Evolutionary conservation across 2,797 vertebrate genomes (phyloP).

Genomic region (Epinephelus malabaricus): DNA sequence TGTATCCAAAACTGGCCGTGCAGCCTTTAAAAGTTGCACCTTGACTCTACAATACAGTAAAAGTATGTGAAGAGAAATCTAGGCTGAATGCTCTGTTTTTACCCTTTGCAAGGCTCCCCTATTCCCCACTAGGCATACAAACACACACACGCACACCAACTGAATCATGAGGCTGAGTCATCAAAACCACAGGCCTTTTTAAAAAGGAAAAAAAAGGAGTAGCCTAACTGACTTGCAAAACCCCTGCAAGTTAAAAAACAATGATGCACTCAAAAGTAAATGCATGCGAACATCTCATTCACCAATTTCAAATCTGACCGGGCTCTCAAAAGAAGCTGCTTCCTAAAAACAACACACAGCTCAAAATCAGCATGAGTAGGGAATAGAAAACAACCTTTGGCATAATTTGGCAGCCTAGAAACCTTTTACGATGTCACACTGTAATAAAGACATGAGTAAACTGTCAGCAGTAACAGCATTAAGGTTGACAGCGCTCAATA

Average conservation of each 20-base stretch:
- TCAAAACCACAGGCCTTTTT: constrained; percentile 56
- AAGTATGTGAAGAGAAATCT: background rate
- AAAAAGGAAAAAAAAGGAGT: background rate
- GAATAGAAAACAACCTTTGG: constrained; percentile 9
- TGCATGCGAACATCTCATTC: background rate
- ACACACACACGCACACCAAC: constrained; percentile 24
- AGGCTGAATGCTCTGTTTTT: constrained; percentile 3
- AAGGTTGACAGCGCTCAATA: background rate
- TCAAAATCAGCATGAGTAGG: background rate
- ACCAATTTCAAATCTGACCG: background rate
- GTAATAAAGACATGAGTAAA: constrained; percentile 20
- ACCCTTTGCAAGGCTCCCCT: constrained; percentile 6
- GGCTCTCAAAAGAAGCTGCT: background rate
- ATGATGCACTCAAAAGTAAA: constrained; percentile 1
- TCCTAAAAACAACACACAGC: constrained; percentile 1
- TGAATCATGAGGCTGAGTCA: constrained; percentile 67
- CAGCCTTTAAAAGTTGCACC: background rate
- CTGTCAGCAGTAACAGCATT: constrained; percentile 5
- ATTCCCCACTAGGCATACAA: constrained; percentile 29
- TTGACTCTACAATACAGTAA: background rate
- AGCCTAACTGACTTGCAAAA: constrained; percentile 10
- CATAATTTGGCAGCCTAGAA: constrained; percentile 6
- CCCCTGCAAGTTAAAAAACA: constrained; percentile 1
- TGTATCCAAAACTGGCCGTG: background rate
- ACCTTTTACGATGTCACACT: background rate